Base-by-base conservation (phyloP, 2,888 invertebrate genomes). In the Drosophila acutilabella region DNA sequence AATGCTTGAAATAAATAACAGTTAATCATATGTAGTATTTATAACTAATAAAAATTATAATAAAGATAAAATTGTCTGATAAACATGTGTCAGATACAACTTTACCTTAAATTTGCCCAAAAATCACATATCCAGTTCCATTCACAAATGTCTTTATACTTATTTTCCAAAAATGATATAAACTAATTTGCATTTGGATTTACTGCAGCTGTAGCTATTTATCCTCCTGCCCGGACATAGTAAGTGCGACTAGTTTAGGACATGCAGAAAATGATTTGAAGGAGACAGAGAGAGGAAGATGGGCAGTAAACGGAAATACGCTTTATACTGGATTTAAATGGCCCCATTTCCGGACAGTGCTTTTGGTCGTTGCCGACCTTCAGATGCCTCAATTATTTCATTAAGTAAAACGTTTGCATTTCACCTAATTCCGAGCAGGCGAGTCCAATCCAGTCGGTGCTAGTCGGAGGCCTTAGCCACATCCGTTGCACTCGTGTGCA, bases 331-430 rank as follows among this genome's bases (percentile, higher is more conserved):
- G 70, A 84, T 76, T 89, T 89, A 81, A 85, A 80, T 78, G 73
- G 75, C 57, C 68, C 74, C 78, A 71, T 81, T 89, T 87, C 89
- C 89, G 73, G 71, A 41, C 57, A 64, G 18, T 57, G 70, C 30
- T 26, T 42, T 26, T n/a, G 54, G 51, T 51, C 41, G 14, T 44
- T 52, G 73, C 62, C 83, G 83, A 83, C 83, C 83, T 84, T 84
- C 83, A 76, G 78, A 66, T 77, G 79, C 73, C 79, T 81, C 86
- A 89, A 88, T 88, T 85, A 89, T 90, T 89, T 86, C 83, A 89
- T 84, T 88, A 87, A 72, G 89, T 78, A 78, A 81, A 89, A 81
- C 85, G 81, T 89, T 89, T 84, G 80, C 81, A 80, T 89, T 90
- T 89, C 83, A 81, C 77, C 85, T 85, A 86, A 90, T 84, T 90